A percentile compares a stretch with the other conserved stretches of the same genome.
phyloP scores from a whole-genome alignment of 2,888 invertebrate genomes.

The Pediacus dermestoides region DNA sequence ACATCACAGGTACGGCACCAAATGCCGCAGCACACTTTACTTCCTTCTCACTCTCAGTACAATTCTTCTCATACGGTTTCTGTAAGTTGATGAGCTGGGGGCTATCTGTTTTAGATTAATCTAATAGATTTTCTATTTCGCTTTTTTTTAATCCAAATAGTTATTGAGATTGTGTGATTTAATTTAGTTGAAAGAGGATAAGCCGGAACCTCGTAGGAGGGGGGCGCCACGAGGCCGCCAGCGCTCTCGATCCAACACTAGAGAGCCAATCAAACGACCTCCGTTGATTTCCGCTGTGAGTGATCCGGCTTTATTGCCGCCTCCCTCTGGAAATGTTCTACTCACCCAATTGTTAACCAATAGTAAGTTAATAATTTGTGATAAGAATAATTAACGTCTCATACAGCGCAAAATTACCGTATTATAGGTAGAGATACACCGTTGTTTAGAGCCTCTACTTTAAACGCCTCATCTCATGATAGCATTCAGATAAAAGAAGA shows the following conservation, averaged over 20 bases:
- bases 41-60: constrained; percentile 32
- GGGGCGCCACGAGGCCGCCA: constrained; percentile 43
- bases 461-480: no score
- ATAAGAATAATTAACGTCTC: no score
- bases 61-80: constrained; percentile 25
- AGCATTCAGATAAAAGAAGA: constrained; percentile 38
- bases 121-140: background rate
- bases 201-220: constrained; percentile 26
- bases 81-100: constrained; percentile 30
- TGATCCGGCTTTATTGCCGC: constrained; percentile 65
- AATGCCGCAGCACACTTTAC: constrained; percentile 29
- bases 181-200: constrained; percentile 29
- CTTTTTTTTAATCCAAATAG: constrained; percentile 1
- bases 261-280: constrained; percentile 52
- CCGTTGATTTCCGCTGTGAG: constrained; percentile 72
- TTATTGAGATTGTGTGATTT: background rate
- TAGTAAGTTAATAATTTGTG: constrained; percentile 50
- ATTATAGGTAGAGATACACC: no score
- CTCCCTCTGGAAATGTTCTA: constrained; percentile 60
- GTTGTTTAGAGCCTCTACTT: no score
- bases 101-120: constrained; percentile 7
- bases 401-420: no score
- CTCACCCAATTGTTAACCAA: constrained; percentile 76
- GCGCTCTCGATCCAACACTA: constrained; percentile 56
- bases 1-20: constrained; percentile 40